These are phyloP conservation scores for Lagenorhynchus albirostris DNA, from an alignment of 2,113 vertebrate species.

Conservation along the genomic window DNA sequence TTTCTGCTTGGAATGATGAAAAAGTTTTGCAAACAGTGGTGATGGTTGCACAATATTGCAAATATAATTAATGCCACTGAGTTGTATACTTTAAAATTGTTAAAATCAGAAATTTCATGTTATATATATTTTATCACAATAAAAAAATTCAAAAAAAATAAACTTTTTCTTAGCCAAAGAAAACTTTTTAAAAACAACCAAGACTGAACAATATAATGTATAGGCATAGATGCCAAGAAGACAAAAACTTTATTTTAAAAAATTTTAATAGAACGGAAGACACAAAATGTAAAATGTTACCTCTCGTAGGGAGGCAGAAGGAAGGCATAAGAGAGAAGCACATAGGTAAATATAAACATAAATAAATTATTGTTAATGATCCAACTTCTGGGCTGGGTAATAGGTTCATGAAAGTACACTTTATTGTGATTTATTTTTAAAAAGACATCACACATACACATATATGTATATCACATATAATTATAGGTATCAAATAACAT, in stretches of 20 bases:
- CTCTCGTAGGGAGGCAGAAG: background rate
- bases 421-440: background rate
- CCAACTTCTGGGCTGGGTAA: background rate
- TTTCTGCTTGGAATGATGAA: constrained; percentile 26
- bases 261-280: background rate
- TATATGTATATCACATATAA: background rate
- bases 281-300: background rate
- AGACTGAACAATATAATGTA: background rate
- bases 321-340: background rate
- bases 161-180: background rate
- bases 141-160: background rate
- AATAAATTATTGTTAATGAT: background rate
- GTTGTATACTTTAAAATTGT: background rate
- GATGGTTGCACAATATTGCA: background rate
- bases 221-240: background rate
- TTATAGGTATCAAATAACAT: background rate
- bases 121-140: background rate
- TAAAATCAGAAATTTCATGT: background rate
- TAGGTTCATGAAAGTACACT: background rate
- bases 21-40: background rate
- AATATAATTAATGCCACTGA: background rate
- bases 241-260: background rate
- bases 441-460: background rate
- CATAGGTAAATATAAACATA: background rate
- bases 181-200: background rate